These are phyloP conservation scores for Seladonia tumulorum DNA, from an alignment of 2,888 invertebrate species.

Conservation along the genomic window DNA sequence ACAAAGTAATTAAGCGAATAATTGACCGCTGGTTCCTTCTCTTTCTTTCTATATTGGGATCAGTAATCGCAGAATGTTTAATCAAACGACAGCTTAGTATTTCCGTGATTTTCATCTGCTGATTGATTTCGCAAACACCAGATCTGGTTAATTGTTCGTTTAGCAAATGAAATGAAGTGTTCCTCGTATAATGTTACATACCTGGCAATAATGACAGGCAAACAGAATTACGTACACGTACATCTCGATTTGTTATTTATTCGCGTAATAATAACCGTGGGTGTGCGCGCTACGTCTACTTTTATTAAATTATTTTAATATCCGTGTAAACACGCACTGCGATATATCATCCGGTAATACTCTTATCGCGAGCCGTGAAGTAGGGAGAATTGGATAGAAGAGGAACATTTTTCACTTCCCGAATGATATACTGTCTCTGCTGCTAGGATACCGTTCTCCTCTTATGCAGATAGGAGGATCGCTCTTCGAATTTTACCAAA, in stretches of 20 bases:
- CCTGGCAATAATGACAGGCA: constrained; percentile 2
- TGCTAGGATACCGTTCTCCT: constrained; percentile 49
- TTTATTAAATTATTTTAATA: constrained; percentile 73
- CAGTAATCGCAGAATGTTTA: neutral
- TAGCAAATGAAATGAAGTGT: neutral
- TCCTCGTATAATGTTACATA: neutral
- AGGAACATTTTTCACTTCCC: constrained; percentile 72
- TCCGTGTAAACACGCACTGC: constrained; percentile 68
- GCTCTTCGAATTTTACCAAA: constrained; percentile 54
- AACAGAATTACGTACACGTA: constrained; percentile 24
- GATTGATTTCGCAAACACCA: neutral
- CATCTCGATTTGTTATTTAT: constrained; percentile 47
- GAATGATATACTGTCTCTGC: constrained; percentile 69
- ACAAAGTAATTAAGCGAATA: neutral
- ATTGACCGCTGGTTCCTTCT: neutral
- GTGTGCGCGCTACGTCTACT: constrained; percentile 29
- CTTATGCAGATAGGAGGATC: constrained; percentile 39
- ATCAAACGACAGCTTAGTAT: neutral
- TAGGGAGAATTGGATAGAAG: constrained; percentile 71
- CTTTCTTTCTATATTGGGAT: neutral
- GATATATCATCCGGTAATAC: constrained; percentile 72
- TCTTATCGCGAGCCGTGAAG: constrained; percentile 69
- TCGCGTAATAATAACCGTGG: constrained; percentile 50
- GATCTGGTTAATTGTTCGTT: neutral
- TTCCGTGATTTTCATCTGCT: neutral